Percentiles rank a stretch among this genome's conserved stretches.
Conservation (phyloP, 2,888 invertebrate species). For the Drosophila kanekoi region DNA sequence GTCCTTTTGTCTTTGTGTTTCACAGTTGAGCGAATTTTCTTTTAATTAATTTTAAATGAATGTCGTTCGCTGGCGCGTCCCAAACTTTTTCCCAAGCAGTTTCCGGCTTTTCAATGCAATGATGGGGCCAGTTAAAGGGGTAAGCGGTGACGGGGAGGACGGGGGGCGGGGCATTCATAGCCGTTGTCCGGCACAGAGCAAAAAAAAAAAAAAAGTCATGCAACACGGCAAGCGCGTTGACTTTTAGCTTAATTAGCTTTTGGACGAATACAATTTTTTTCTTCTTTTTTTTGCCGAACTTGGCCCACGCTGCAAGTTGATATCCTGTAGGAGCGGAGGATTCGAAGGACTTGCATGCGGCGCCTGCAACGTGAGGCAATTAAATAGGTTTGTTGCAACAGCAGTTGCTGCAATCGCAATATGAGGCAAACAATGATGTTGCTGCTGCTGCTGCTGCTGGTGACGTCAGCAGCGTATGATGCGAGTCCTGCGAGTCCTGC, state of each 20-base stretch:
- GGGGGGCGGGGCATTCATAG: constrained; percentile 18
- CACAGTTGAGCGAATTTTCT: constrained; percentile 81
- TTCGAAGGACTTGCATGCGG: constrained; percentile 18
- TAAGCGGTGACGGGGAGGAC: no score
- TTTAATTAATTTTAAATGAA: constrained; percentile 81
- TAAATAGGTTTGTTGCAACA: constrained; percentile 44
- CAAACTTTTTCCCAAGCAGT: constrained; percentile 69
- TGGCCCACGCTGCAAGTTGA: constrained; percentile 28
- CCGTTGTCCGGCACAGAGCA: constrained; percentile 34
- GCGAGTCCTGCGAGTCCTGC: background rate
- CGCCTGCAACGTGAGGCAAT: constrained; percentile 55
- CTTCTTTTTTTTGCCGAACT: constrained; percentile 19
- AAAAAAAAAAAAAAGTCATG: constrained; percentile 16
- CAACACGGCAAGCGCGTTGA: constrained; percentile 59
- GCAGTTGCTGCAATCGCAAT: constrained; percentile 43
- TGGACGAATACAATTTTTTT: constrained; percentile 52
- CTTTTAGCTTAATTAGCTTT: constrained; percentile 79
- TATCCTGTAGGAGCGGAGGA: constrained; percentile 26
- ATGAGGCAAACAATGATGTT: constrained; percentile 61
- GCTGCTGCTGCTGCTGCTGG: constrained; percentile 26
- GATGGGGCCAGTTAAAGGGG: constrained; percentile 8
- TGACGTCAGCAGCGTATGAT: constrained; percentile 9
- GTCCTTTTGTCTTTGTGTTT: constrained; percentile 77
- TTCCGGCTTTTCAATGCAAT: constrained; percentile 51
- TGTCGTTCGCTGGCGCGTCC: constrained; percentile 76